These are phyloP conservation scores for Cettia cetti DNA, from an alignment of 2,113 vertebrate genomes.

Conservation along the genomic window DNA sequence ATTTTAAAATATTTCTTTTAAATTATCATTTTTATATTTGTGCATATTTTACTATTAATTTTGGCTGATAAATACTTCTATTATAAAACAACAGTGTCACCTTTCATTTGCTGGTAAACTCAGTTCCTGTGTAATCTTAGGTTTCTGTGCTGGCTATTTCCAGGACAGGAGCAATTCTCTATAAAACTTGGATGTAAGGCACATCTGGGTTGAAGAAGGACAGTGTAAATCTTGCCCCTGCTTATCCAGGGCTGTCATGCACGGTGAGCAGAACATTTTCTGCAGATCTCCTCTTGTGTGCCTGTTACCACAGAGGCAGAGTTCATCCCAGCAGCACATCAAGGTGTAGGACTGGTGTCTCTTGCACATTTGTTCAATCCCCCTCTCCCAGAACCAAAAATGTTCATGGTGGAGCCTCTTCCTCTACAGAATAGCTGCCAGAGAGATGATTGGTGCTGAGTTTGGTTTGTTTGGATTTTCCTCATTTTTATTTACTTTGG, in stretches of 20 bases:
- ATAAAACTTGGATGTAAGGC: background rate
- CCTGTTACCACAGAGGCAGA: background rate
- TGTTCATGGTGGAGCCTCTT: background rate
- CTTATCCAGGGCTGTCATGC: background rate
- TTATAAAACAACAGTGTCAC: background rate
- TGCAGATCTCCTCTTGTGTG: background rate
- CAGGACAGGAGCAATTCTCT: background rate
- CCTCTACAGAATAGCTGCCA: background rate
- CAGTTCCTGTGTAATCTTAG: background rate
- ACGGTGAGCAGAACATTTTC: background rate
- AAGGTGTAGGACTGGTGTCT: accelerated
- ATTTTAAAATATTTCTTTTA: background rate
- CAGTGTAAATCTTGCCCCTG: background rate
- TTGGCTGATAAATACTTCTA: background rate
- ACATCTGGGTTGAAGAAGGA: background rate
- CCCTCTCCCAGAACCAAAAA: background rate
- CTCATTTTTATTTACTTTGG: background rate
- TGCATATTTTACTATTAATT: background rate
- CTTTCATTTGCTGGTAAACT: background rate
- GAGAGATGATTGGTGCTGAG: background rate
- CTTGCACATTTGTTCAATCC: background rate
- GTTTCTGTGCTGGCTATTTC: background rate
- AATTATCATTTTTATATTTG: background rate
- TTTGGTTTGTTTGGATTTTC: background rate
- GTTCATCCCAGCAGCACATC: background rate